These are phyloP conservation scores for Sebastes iracundus DNA, from an alignment of 2,797 vertebrate species.

Conservation along the genomic window DNA sequence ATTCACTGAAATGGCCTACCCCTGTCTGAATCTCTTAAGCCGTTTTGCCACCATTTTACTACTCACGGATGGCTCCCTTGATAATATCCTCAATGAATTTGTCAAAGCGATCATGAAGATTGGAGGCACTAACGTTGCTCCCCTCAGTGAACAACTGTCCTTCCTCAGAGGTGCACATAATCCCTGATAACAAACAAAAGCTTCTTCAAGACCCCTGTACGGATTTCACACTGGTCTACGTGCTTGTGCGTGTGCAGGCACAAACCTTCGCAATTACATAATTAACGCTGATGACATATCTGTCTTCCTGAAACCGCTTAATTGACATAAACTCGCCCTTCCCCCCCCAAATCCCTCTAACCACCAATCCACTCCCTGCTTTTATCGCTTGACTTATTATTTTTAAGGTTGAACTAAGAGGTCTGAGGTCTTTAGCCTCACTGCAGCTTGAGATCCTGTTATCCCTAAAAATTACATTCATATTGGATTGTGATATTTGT, in stretches of 20 bases:
- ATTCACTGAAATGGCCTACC: neutral
- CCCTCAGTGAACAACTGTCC: neutral
- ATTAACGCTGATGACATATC: neutral
- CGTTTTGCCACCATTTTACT: neutral
- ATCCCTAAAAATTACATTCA: neutral
- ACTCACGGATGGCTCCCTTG: neutral
- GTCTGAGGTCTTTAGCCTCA: neutral
- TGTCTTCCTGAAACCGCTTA: neutral
- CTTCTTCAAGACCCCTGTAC: neutral
- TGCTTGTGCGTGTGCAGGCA: neutral
- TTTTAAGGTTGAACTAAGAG: neutral
- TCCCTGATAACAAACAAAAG: neutral
- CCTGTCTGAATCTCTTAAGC: neutral
- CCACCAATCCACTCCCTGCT: neutral
- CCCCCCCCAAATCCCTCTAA: neutral
- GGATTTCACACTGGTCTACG: neutral
- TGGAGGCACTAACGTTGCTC: neutral
- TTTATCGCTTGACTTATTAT: neutral
- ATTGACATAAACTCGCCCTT: neutral
- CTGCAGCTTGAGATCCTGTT: neutral
- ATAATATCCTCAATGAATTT: conserved; percentile 5
- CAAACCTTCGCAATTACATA: neutral
- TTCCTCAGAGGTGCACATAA: neutral
- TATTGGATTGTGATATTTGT: neutral
- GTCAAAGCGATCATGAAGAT: neutral